phyloP scores from a whole-genome alignment of 1,140 invertebrate species.

The Calephelis virginiensis region DNA sequence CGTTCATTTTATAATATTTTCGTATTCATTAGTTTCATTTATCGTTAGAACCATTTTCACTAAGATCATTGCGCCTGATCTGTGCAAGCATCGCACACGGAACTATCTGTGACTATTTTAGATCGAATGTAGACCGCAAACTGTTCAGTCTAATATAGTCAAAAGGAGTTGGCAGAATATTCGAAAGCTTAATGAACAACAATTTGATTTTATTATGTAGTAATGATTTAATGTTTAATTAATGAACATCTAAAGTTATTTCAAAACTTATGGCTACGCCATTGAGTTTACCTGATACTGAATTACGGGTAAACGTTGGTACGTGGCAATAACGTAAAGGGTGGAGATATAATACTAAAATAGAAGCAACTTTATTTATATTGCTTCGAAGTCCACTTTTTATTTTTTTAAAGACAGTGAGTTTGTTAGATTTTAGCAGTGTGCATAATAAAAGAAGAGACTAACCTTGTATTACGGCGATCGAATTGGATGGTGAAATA shows the following conservation, averaged over 20 bases:
- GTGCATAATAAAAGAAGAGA: too few species aligned
- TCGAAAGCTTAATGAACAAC: slow-evolving; percentile 21
- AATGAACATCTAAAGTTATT: too few species aligned
- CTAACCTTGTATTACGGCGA: too few species aligned
- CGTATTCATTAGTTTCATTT: slow-evolving; percentile 2
- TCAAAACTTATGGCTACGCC: too few species aligned
- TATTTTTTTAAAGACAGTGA: too few species aligned
- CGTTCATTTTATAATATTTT: background rate
- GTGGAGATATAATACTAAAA: too few species aligned
- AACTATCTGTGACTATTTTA: slow-evolving; percentile 67
- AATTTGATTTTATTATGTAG: too few species aligned
- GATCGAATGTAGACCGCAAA: slow-evolving; percentile 67
- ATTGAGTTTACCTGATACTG: background rate
- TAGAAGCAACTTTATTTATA: too few species aligned
- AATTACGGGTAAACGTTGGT: background rate
- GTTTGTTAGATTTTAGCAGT: too few species aligned
- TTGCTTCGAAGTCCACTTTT: too few species aligned
- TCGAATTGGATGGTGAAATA: too few species aligned
- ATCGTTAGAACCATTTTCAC: slow-evolving; percentile 15
- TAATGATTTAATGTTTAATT: too few species aligned
- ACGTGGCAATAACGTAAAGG: background rate
- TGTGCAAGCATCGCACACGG: slow-evolving; percentile 57
- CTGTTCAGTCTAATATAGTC: slow-evolving; percentile 57
- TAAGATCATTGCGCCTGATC: slow-evolving; percentile 57
- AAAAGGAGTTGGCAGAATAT: slow-evolving; percentile 43